Evolutionary conservation across 1,140 invertebrate species (phyloP), one percentile per base, ranked within the genome.

Genomic region (Magallana angulata): DNA sequence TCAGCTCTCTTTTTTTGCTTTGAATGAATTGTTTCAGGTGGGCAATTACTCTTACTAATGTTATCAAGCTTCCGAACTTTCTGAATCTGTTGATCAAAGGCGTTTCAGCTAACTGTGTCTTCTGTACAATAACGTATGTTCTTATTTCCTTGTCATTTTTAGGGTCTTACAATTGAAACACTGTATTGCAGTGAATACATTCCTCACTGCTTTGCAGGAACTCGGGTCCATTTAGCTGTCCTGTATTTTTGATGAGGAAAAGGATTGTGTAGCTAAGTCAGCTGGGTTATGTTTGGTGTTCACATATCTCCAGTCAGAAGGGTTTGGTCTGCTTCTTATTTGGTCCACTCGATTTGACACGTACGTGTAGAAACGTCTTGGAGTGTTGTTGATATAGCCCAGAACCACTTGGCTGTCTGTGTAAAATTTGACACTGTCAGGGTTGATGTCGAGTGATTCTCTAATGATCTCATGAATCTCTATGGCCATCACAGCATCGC

Each of bases 271-370:
- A 9, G 68, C 84, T 7, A 59, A 48, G 60, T 90, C 88, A 7
- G 90, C 86, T 16, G 88, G 90, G 60, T 90, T 89, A n/a, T 68
- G 8, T 1, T 87, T 30, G 58, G 88, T 80, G 24, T 71, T 83
- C 1, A 90, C 85, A 56, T 64, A 83, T 1, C 80, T 80, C 87
- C 89, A 90, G 57, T 90, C 87, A 7, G 57, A 5, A 48, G 86
- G 76, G 6, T 8, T 48, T 2, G 85, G 36, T 3, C 36, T 24
- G 6, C 81, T 60, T 5, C 59, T 80, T 9, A 89, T 89, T 1
- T 68, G 48, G 18, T 71, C 48, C 4, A 88, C 64, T 24, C 87
- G 24, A 71, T 90, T 88, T 1, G 16, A 48, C 8, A 90, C 87
- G 30, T 88, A 90, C 1, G 59, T 76, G 71, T 89, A 81, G 59